Base-by-base conservation (phyloP, 2,888 invertebrate species). In the Ormyrus labotus region DNA sequence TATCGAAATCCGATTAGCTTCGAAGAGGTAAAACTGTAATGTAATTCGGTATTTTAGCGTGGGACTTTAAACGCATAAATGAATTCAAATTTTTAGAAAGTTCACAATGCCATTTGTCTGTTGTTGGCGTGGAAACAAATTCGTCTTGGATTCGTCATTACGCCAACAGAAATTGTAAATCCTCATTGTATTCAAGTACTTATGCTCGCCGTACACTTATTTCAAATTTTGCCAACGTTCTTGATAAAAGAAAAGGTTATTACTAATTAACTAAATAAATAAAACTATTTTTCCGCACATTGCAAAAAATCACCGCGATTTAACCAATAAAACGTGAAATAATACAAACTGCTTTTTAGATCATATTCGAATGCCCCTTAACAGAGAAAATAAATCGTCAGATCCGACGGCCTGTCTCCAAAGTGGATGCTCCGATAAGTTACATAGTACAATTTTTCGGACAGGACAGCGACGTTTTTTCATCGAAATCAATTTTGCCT, bases 171-270 rank as follows among this genome's bases (percentile, higher is more conserved):
- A 81, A 92, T 94, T 77, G 87, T 92, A 1, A 73, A 91, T 45
- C 93, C 93, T 0, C 93, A 93, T 87, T 91, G 91, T 81, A 87
- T 94, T 60, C 92, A 93, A 83, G 93, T 94, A 92, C 80, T 94
- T 13, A 92, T 94, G 90, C 87, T 94, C 65, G 91, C 93, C 0
- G 89, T 91, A 51, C 92, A 93, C 87, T 89, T 95, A 45, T 94
- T 93, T 84, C 91, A 92, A 6, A 90, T 91, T 6, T 87, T 94
- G 55, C 94, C 94, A 3, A 92, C 92, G 87, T 93, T 87, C n/a
- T 70, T 83, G 53, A 84, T 87, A 9, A 84, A 78, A 55, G 48
- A 82, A 11, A 87, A 86, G 81, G 86, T 89, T 74, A 34, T 51
- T 47, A 11, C 34, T 8, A 5, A 6, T 8, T 48, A 51, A 45